Conservation (phyloP, 2,888 invertebrate genomes). For the Athalia rosae region DNA sequence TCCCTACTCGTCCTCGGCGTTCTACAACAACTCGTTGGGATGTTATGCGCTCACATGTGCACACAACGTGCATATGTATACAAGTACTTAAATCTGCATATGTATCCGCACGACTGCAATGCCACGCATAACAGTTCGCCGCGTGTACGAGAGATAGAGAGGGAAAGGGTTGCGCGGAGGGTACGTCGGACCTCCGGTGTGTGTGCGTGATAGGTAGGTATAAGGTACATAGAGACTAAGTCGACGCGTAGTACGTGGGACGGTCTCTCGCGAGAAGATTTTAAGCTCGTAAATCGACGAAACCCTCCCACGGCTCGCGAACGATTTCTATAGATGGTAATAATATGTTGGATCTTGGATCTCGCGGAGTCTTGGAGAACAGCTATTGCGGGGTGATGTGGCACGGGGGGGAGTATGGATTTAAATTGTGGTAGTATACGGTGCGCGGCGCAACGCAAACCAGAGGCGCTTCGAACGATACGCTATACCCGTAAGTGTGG, state of each 20-base stretch:
- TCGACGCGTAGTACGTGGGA: neutral
- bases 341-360: constrained; percentile 47
- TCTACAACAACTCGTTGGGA: neutral
- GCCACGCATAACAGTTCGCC: no score
- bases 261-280: constrained; percentile 38
- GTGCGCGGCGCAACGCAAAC: neutral
- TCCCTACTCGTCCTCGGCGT: constrained; percentile 28
- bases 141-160: no score
- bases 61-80: constrained; percentile 36
- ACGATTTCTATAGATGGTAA: constrained; percentile 49
- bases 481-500: neutral
- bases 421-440: constrained; percentile 27
- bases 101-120: no score
- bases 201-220: no score
- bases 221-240: no score
- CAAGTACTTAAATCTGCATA: constrained; percentile 1
- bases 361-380: constrained; percentile 19
- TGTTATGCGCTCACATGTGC: constrained; percentile 1
- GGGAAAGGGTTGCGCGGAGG: no score
- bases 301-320: constrained; percentile 46
- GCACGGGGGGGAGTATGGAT: constrained; percentile 23
- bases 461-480: constrained; percentile 8
- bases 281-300: constrained; percentile 46
- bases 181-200: no score
- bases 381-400: neutral